phyloP scores from a whole-genome alignment of 2,888 invertebrate species.

The Iselma pallidipennis region DNA sequence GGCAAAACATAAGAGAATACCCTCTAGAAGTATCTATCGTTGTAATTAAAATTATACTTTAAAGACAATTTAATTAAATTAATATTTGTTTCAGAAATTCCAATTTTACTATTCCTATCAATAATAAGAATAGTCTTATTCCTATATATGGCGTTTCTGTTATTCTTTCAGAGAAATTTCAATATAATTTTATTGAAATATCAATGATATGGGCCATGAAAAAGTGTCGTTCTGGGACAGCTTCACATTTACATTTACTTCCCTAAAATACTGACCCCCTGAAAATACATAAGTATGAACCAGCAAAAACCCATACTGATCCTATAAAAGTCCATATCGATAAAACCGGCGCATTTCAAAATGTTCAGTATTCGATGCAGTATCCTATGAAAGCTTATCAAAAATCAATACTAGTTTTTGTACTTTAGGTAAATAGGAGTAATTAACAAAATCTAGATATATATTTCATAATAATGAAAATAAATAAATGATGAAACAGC shows the following conservation, averaged over 20 bases:
- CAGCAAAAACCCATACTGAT: neutral
- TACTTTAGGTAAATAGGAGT: no score
- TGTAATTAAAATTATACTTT: neutral
- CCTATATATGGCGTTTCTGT: neutral
- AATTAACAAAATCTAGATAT: neutral
- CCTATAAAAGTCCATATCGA: slow-evolving; percentile 3
- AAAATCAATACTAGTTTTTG: no score
- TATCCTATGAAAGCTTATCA: neutral
- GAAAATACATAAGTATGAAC: neutral
- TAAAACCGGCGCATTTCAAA: neutral
- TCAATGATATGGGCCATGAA: neutral
- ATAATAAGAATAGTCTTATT: neutral
- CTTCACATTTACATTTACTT: neutral
- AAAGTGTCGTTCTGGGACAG: neutral
- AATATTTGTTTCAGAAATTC: neutral
- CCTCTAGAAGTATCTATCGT: neutral
- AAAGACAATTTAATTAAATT: neutral
- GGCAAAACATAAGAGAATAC: neutral
- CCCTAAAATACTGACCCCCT: neutral
- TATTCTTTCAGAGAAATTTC: neutral
- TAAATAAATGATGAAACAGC: neutral
- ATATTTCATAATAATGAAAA: neutral
- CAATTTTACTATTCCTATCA: neutral
- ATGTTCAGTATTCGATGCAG: neutral
- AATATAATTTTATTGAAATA: neutral